Percentiles rank a stretch among this genome's conserved stretches.
Evolutionary conservation across 2,888 invertebrate species (phyloP).

Genomic region (Galerucella calmariensis): DNA sequence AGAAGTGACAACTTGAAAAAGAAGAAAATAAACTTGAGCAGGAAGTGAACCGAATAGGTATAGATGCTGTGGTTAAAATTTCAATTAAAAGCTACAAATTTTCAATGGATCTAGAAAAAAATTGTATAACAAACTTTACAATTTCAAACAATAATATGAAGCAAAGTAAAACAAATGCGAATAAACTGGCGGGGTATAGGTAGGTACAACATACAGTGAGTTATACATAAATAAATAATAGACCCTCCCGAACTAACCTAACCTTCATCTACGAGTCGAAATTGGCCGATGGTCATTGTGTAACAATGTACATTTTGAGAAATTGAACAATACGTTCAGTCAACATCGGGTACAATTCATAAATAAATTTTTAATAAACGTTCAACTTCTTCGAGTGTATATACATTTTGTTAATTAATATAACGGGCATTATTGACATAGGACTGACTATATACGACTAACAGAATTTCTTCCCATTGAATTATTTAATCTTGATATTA

Average conservation of each 20-base stretch:
- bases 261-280: conserved; percentile 36
- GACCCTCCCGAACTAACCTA: conserved; percentile 34
- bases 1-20: conserved; percentile 35
- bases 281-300: conserved; percentile 50
- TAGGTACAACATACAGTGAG: conserved; percentile 6
- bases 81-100: background rate
- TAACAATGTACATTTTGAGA: conserved; percentile 46
- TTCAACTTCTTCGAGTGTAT: conserved; percentile 44
- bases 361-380: conserved; percentile 45
- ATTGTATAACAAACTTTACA: background rate
- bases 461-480: conserved; percentile 5
- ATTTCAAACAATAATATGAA: conserved; percentile 29
- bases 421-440: conserved; percentile 44
- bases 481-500: background rate
- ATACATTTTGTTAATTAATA: conserved; percentile 44
- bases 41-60: conserved; percentile 26
- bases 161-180: conserved; percentile 36
- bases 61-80: background rate
- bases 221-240: conserved; percentile 33
- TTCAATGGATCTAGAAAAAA: no score
- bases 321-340: conserved; percentile 50
- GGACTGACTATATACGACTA: conserved; percentile 19
- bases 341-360: conserved; percentile 42
- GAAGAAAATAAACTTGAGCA: conserved; percentile 13
- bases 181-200: conserved; percentile 4